Evolutionary conservation across 2,797 vertebrate species (phyloP).

Genomic region (Rhadinocentrus ornatus): DNA sequence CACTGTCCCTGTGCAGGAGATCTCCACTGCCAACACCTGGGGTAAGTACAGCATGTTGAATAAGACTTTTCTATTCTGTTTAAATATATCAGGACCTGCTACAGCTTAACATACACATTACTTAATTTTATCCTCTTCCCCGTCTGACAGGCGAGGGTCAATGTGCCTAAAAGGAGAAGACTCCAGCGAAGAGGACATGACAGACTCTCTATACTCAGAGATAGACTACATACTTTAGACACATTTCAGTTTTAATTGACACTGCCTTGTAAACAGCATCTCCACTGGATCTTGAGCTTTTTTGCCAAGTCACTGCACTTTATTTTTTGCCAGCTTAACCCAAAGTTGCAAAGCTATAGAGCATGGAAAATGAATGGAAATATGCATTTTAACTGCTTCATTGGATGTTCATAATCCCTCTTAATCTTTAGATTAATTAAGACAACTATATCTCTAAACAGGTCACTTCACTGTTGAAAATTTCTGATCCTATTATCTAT

Average conservation of each 20-base stretch:
- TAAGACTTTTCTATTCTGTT: not conserved
- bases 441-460: too few species aligned
- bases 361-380: constrained; percentile 31
- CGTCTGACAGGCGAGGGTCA: constrained; percentile 77
- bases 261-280: constrained; percentile 26
- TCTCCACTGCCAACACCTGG: constrained; percentile 90
- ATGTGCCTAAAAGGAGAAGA: constrained; percentile 80
- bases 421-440: not conserved
- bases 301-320: constrained; percentile 8
- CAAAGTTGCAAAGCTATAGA: constrained; percentile 34
- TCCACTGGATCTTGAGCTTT: constrained; percentile 25
- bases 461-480: too few species aligned
- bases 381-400: not conserved
- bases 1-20: constrained; percentile 90
- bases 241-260: not conserved
- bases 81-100: not conserved
- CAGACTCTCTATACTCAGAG: constrained; percentile 79
- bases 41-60: constrained; percentile 75
- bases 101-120: not conserved
- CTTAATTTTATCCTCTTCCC: not conserved
- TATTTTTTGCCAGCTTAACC: constrained; percentile 37
- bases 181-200: constrained; percentile 80
- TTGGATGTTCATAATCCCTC: not conserved
- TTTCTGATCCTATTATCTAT: too few species aligned
- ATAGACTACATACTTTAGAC: constrained; percentile 83